Evolutionary conservation across 2,113 vertebrate species (phyloP), one percentile per base, ranked within the genome.

Genomic region (Archocentrus centrarchus): DNA sequence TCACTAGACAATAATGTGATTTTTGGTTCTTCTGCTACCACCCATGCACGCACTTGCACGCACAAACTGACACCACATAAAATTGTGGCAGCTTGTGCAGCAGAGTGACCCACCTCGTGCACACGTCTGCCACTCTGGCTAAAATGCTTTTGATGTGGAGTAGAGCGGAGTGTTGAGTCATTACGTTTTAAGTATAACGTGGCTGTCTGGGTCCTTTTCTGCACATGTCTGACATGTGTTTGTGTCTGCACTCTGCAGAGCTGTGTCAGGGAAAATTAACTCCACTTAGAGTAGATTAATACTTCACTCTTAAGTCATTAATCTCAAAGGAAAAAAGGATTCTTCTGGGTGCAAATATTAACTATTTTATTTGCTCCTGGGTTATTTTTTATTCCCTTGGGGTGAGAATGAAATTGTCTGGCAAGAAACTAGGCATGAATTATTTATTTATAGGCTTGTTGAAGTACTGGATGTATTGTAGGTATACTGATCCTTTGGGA

Each of bases 131-230:
- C 86, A 63, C 83, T 86, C 37, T 9, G 47, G 9, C 59, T 80
- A n/a, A 91, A 85, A 76, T 2, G 68, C 80, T 62, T 88, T 53
- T 89, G 91, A 93, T 88, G 88, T 77, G 84, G 80, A 86, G 14
- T 59, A 7, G 61, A 76, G 77, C 0, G 55, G 75, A 88, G 89
- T 87, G 88, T 89, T 75, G 88, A 94, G 88, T 95, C 95, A 93
- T 91, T 90, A 87, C 82, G 77, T 90, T 88, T 82, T 61, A 66
- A 82, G 63, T 80, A 3, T 39, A 76, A 59, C 24, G 81, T 77
- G 68, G 62, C 77, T 8, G 85, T 89, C 84, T 6, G 15, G 39
- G 77, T 83, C 47, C 60, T 70, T 18, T 83, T 37, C 82, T 18
- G 84, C 70, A 68, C 81, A 22, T 68, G 82, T 82, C 79, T 78